These are phyloP conservation scores for Campoplex nolae DNA, from an alignment of 2,888 invertebrate genomes.

Conservation along the genomic window DNA sequence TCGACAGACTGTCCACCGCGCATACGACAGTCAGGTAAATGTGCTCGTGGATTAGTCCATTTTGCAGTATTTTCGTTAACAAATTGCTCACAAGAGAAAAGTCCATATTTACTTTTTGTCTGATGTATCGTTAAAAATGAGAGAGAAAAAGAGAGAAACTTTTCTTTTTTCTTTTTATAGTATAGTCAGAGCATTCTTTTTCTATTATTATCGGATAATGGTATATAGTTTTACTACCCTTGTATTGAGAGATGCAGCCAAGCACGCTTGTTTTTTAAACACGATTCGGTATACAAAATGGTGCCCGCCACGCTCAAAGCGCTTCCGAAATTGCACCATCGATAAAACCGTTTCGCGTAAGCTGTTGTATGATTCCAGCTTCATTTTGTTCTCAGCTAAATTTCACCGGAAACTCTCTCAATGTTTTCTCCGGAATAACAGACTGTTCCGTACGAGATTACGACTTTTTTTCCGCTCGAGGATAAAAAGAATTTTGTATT, in stretches of 20 bases:
- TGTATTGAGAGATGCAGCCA: slow-evolving; percentile 1
- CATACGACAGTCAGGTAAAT: slow-evolving; percentile 22
- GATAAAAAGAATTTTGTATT: neutral
- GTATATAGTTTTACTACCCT: no score
- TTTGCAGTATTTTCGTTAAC: slow-evolving; percentile 19
- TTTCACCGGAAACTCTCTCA: neutral
- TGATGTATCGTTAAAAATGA: neutral
- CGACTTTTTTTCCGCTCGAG: neutral
- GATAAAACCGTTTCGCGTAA: slow-evolving; percentile 11
- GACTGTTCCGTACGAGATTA: slow-evolving; percentile 19
- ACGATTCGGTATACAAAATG: slow-evolving; percentile 14
- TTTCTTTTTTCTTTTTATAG: neutral
- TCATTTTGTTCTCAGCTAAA: neutral
- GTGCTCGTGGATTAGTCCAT: slow-evolving; percentile 16
- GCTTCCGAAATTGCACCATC: neutral
- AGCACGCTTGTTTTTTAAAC: neutral
- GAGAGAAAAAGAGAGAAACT: neutral
- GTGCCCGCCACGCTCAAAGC: neutral
- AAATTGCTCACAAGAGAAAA: neutral
- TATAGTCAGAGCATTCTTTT: no score
- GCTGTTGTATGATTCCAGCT: slow-evolving; percentile 3
- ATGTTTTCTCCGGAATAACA: slow-evolving; percentile 25
- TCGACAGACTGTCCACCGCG: slow-evolving; percentile 18
- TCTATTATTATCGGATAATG: no score
- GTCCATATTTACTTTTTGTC: neutral